These are phyloP conservation scores for Pilophorus perplexus DNA, from an alignment of 2,888 invertebrate genomes.

Conservation along the genomic window DNA sequence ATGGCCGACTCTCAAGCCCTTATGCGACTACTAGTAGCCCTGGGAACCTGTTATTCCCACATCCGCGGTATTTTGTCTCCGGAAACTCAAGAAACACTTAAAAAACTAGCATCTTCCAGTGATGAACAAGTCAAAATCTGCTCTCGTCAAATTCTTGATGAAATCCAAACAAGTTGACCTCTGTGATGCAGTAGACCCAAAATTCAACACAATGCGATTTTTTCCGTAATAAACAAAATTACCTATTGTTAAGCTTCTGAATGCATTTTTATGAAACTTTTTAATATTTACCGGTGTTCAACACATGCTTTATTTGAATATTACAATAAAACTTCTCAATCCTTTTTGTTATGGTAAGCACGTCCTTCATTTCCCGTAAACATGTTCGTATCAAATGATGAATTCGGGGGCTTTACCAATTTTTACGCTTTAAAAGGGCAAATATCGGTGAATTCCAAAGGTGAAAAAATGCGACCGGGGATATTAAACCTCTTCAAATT, in stretches of 20 bases:
- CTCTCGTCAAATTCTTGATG: constrained; percentile 10
- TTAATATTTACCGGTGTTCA: too few relatives aligned
- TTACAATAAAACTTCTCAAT: too few relatives aligned
- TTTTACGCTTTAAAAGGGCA: too few relatives aligned
- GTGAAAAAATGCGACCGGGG: too few relatives aligned
- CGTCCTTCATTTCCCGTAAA: too few relatives aligned
- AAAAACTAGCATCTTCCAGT: not conserved
- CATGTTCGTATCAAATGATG: too few relatives aligned
- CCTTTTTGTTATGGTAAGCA: too few relatives aligned
- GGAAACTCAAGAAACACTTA: not conserved
- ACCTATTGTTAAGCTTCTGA: not conserved
- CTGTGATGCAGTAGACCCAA: not conserved
- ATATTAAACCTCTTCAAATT: too few relatives aligned
- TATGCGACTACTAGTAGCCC: constrained; percentile 17
- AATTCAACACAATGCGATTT: not conserved
- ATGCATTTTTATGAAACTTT: too few relatives aligned
- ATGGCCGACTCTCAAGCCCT: constrained; percentile 16
- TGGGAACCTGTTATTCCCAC: constrained; percentile 21
- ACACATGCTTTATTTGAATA: too few relatives aligned
- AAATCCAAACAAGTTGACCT: constrained; percentile 19
- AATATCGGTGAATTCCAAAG: too few relatives aligned
- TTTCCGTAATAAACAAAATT: not conserved
- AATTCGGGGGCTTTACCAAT: too few relatives aligned
- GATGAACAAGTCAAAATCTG: constrained; percentile 22
- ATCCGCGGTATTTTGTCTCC: constrained; percentile 1